phyloP scores from a whole-genome alignment of 2,888 invertebrate genomes.

The Drosophila sordidapex region DNA sequence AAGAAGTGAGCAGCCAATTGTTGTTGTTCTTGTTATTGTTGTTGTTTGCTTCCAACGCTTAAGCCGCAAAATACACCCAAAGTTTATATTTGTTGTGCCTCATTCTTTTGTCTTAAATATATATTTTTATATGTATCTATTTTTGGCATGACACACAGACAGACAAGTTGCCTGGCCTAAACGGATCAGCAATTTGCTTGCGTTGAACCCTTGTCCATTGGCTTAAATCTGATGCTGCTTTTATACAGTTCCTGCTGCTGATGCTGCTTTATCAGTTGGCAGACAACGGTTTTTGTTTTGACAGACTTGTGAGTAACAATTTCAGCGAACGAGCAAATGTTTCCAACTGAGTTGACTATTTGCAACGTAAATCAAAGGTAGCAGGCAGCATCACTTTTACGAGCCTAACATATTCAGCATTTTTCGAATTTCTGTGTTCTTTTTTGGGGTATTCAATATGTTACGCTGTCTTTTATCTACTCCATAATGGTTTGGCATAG shows the following conservation, averaged over 20 bases:
- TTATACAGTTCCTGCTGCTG: conserved; percentile 22
- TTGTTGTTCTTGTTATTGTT: conserved; percentile 39
- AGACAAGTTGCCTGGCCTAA: conserved; percentile 46
- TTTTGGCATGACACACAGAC: conserved; percentile 42
- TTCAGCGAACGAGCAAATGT: conserved; percentile 48
- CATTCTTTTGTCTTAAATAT: conserved; percentile 28
- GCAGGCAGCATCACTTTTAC: conserved; percentile 21
- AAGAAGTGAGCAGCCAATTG: conserved; percentile 46
- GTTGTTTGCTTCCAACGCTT: conserved; percentile 56
- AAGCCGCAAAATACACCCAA: conserved; percentile 74
- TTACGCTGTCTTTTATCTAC: conserved; percentile 34
- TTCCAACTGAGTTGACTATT: conserved; percentile 76
- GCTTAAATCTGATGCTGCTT: conserved; percentile 16
- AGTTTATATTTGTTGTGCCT: conserved; percentile 63
- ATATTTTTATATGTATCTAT: conserved; percentile 28
- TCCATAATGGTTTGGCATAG: conserved; percentile 11
- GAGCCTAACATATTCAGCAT: conserved; percentile 39
- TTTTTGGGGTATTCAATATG: conserved; percentile 9
- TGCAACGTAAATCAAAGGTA: conserved; percentile 68
- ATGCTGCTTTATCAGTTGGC: conserved; percentile 13
- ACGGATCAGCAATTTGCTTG: conserved; percentile 60
- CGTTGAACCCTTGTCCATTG: conserved; percentile 57
- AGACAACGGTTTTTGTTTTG: conserved; percentile 45
- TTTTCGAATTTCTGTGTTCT: conserved; percentile 3
- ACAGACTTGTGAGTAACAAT: conserved; percentile 23